phyloP scores from a whole-genome alignment of 2,797 vertebrate species.

The Lepilemur ruficaudatus region DNA sequence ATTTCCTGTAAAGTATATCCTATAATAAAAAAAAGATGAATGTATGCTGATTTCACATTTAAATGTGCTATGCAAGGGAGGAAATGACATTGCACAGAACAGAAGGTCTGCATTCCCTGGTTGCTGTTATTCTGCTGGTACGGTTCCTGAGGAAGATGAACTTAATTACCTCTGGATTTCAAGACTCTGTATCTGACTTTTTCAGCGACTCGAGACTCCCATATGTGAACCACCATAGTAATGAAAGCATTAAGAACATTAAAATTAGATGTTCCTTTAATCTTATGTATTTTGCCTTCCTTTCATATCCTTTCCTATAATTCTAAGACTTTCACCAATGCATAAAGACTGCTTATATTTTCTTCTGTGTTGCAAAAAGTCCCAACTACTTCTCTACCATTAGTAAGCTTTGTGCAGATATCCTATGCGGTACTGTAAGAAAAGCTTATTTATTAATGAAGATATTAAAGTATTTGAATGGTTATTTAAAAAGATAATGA shows the following conservation, averaged over 20 bases:
- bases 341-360: neutral
- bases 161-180: slow-evolving; percentile 19
- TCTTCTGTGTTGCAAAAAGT: slow-evolving; percentile 7
- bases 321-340: slow-evolving; percentile 23
- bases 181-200: neutral
- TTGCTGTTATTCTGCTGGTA: neutral
- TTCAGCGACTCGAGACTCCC: neutral
- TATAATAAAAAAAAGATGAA: neutral
- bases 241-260: slow-evolving; percentile 8
- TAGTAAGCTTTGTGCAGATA: neutral
- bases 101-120: neutral
- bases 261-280: slow-evolving; percentile 40
- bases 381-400: neutral
- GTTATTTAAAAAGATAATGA: neutral
- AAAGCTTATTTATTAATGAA: neutral
- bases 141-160: neutral
- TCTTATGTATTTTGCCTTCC: slow-evolving; percentile 13
- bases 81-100: neutral
- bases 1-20: neutral
- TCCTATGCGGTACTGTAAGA: neutral
- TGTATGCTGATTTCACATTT: neutral
- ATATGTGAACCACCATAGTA: neutral
- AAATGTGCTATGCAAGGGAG: neutral
- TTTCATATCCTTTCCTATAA: neutral
- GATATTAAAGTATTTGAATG: neutral